Evolutionary conservation across 2,888 invertebrate species (phyloP).

Genomic region (Drosophila lacicola): DNA sequence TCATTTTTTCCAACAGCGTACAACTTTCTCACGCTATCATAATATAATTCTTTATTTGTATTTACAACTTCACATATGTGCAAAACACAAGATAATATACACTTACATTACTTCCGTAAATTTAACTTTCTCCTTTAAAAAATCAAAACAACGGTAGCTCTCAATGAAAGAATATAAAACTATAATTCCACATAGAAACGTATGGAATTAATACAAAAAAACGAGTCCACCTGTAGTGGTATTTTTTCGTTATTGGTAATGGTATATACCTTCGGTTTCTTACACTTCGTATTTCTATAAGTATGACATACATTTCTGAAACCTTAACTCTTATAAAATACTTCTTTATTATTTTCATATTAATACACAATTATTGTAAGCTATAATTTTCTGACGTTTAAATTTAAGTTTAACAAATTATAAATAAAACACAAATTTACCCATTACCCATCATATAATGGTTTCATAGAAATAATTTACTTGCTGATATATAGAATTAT

Average conservation of each 20-base stretch:
- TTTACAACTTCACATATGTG: neutral
- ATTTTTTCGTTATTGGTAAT: conserved; percentile 11
- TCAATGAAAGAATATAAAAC: conserved; percentile 61
- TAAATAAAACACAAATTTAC: too few relatives aligned
- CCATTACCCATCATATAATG: too few relatives aligned
- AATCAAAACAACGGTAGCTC: conserved; percentile 71
- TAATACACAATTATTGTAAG: too few relatives aligned
- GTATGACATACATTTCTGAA: neutral
- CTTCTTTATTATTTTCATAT: too few relatives aligned
- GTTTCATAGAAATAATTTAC: too few relatives aligned
- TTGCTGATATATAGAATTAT: too few relatives aligned
- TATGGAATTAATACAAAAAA: conserved; percentile 52
- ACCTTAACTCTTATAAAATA: neutral
- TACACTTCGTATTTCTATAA: conserved; percentile 11
- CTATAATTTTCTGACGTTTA: too few relatives aligned
- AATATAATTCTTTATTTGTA: neutral
- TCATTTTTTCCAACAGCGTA: neutral
- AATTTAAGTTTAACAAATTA: too few relatives aligned
- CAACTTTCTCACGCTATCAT: neutral
- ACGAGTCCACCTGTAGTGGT: conserved; percentile 22
- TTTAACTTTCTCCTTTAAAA: conserved; percentile 65
- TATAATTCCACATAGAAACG: conserved; percentile 51
- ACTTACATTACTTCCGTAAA: conserved; percentile 75
- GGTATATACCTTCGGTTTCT: neutral
- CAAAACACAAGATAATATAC: conserved; percentile 12